Base-by-base conservation (phyloP, 2,888 invertebrate genomes). In the Deilephila elpenor region DNA sequence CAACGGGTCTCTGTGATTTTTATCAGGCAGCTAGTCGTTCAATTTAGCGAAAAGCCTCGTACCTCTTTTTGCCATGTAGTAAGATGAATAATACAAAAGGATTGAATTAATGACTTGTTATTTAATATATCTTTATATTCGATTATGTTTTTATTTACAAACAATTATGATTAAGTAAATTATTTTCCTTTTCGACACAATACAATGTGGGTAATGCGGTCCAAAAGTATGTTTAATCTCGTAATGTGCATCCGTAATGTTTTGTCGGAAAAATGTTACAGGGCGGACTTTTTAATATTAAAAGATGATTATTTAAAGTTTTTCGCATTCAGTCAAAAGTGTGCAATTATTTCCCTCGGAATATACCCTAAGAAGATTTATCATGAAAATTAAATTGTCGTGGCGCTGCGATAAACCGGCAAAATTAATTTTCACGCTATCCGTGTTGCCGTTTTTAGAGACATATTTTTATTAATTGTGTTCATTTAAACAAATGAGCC, bases 371-470 rank as follows among this genome's bases (percentile, higher is more conserved):
- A 73, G 74, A 73, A 77, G 80, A 82, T 82, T 84, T 79, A 83
- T 83, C 78, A 78, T 76, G 74, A 73, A 83, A 84, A 86, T 86
- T 80, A 79, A 83, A 85, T 86, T 83, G 79, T 79, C 77, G 74
- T 70, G 70, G 77, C 74, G 80, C 78, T 75, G 78, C 76, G 76
- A 76, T 78, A 75, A 76, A 76, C 79, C 73, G 72, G 73, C 67
- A 70, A 77, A 76, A 74, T 75, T 78, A 71, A 76, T 76, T 78
- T 76, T 72, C 64, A 60, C 64, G 72, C 70, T 72, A 64, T 73
- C 70, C 70, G 72, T 37, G 64, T 71, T 71, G 53, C n/a, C 51
- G 61, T 34, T 62, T 73, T 70, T 72, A 60, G 73, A 74, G 73
- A 51, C 67, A 72, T 59, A n/a, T 70, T 76, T 64, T 76, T 67